These are phyloP conservation scores for Carlito syrichta DNA, from an alignment of 2,113 vertebrate species.

Conservation along the genomic window DNA sequence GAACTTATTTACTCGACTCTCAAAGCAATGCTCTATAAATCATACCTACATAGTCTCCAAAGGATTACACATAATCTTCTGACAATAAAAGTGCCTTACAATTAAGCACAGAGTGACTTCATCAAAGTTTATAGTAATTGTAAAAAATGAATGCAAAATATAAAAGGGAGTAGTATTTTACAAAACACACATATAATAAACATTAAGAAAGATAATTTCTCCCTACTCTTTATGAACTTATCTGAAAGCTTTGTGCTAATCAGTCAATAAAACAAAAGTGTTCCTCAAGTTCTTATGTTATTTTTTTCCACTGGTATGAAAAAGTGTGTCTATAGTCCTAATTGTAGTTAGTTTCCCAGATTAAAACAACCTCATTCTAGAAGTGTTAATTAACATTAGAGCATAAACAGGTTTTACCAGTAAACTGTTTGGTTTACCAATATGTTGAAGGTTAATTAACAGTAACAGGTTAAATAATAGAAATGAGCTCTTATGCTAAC, in stretches of 20 bases:
- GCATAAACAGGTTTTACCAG: neutral
- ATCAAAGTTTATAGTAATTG: conserved; percentile 7
- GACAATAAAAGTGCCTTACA: neutral
- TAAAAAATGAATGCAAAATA: neutral
- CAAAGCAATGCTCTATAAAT: neutral
- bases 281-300: neutral
- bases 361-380: neutral
- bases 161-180: neutral
- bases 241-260: neutral
- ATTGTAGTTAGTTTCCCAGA: neutral
- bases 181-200: neutral
- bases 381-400: neutral
- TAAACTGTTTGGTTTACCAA: neutral
- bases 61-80: neutral
- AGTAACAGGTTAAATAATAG: neutral
- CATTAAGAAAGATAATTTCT: neutral
- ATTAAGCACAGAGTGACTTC: neutral
- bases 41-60: neutral
- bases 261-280: neutral
- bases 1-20: neutral
- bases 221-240: neutral
- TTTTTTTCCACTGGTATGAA: neutral
- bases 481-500: neutral
- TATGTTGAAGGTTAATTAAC: neutral
- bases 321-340: neutral